Evolutionary conservation across 2,113 vertebrate species (phyloP), one percentile per base, ranked within the genome.

Genomic region (Colistium nudipinnis): DNA sequence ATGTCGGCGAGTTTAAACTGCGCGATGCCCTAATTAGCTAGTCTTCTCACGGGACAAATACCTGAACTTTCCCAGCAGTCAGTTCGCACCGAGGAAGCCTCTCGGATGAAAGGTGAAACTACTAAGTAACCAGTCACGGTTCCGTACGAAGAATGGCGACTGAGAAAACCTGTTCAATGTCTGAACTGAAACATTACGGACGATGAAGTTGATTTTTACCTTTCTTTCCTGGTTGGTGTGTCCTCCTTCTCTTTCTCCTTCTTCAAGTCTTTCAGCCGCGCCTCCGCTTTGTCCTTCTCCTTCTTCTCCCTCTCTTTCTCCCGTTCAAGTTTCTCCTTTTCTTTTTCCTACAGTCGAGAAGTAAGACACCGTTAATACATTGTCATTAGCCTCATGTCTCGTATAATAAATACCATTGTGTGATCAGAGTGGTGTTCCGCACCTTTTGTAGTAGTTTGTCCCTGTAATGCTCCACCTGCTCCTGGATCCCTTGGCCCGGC

Each of bases 381-480:
- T n/a, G n/a, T n/a, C n/a, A 41, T 27, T 0, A 39, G 1, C 11
- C 1, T 3, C 16, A 11, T 17, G 19, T 53, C n/a, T n/a, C n/a
- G n/a, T n/a, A n/a, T n/a, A n/a, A n/a, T 25, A 0, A 20, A 36
- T 38, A 6, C 38, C 2, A 30, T 16, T 20, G n/a, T 2, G 1
- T 22, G 13, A 4, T 20, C n/a, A 44, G 7, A 11, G 3, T 11
- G 1, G 35, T 4, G 3, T 5, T 16, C 4, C 2, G 25, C 69
- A 99, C 98, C 94, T 96, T 95, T 84, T 97, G 97, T 28, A 99
- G 91, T 41, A 99, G 93, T 83, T 99, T 99, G 88, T 98, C 97
- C 85, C 98, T 94, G 86, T 99, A 99, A 81, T 98, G 96, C 89
- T 99, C 97, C 88, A 99, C 95, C 90, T 99, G 98, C 73, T 99